These are phyloP conservation scores for Gobio gobio DNA, from an alignment of 2,113 vertebrate genomes.

Conservation along the genomic window DNA sequence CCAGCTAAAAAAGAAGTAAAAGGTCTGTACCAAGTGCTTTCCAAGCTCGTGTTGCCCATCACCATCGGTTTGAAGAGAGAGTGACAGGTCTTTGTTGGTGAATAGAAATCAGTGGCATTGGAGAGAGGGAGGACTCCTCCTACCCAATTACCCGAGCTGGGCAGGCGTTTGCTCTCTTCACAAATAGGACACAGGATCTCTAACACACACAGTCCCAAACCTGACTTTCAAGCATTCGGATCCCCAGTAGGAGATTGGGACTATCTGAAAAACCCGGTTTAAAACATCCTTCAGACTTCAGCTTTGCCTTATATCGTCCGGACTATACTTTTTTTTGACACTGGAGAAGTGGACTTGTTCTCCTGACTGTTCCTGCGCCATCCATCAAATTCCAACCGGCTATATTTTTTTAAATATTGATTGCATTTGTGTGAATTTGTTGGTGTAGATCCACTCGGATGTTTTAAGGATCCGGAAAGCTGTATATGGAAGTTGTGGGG, in stretches of 20 bases:
- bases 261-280: conserved; percentile 67
- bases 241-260: conserved; percentile 82
- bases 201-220: conserved; percentile 91
- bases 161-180: conserved; percentile 94
- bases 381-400: conserved; percentile 27
- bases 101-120: conserved; percentile 89
- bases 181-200: conserved; percentile 94
- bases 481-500: conserved; percentile 99
- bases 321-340: conserved; percentile 73
- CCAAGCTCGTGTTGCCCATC: conserved; percentile 83
- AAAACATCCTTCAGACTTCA: conserved; percentile 52
- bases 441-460: conserved; percentile 79
- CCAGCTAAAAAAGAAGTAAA: conserved; percentile 64
- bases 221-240: conserved; percentile 91
- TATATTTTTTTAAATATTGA: conserved; percentile 13
- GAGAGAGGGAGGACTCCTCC: conserved; percentile 91
- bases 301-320: conserved; percentile 71
- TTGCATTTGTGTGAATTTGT: conserved; percentile 61
- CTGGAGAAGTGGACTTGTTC: conserved; percentile 61
- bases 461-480: conserved; percentile 84
- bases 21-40: conserved; percentile 68
- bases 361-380: conserved; percentile 31
- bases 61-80: conserved; percentile 83
- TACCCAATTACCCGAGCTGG: conserved; percentile 98
- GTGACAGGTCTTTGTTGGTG: conserved; percentile 99